Evolutionary conservation across 2,888 invertebrate species (phyloP).

Genomic region (Electrophaes corylata): DNA sequence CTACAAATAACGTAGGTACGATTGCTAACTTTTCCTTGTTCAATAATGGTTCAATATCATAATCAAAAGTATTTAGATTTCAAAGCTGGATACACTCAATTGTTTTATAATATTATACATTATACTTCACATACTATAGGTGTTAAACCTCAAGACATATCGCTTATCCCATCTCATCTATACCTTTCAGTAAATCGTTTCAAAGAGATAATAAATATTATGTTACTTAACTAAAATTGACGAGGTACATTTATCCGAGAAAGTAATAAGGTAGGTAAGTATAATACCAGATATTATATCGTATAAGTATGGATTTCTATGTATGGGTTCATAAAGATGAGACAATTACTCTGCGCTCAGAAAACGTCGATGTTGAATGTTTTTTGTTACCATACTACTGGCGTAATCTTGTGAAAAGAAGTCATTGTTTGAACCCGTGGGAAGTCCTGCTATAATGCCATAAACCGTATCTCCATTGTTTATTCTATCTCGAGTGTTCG

Average conservation of each 20-base stretch:
- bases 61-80: too few species aligned
- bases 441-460: slow-evolving; percentile 20
- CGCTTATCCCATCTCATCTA: too few species aligned
- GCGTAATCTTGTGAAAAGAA: slow-evolving; percentile 30
- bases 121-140: too few species aligned
- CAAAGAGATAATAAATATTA: too few species aligned
- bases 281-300: too few species aligned
- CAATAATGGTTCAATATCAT: background rate
- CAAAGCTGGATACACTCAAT: too few species aligned
- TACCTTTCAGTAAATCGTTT: too few species aligned
- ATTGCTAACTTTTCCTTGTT: background rate
- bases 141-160: too few species aligned
- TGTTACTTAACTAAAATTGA: too few species aligned
- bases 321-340: too few species aligned
- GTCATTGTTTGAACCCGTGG: slow-evolving; percentile 27
- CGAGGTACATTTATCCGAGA: too few species aligned
- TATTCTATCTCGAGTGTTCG: slow-evolving; percentile 8
- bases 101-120: too few species aligned
- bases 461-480: slow-evolving; percentile 30
- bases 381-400: slow-evolving; percentile 34
- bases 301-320: background rate
- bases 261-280: background rate
- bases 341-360: slow-evolving; percentile 2
- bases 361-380: slow-evolving; percentile 31
- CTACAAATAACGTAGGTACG: background rate